phyloP scores from a whole-genome alignment of 2,113 vertebrate species.

The Paramormyrops kingsleyae region DNA sequence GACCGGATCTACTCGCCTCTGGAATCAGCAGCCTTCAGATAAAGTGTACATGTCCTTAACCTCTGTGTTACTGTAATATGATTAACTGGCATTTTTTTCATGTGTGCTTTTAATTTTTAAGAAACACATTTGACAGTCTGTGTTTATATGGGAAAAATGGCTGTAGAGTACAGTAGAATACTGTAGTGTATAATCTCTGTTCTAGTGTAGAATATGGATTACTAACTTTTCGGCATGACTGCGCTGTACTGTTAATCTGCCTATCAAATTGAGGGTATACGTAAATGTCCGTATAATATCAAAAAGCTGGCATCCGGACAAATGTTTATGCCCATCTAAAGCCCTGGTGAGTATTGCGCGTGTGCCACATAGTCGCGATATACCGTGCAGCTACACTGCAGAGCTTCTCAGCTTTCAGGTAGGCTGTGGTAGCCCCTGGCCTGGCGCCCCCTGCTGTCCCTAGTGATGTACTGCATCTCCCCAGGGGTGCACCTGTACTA shows the following conservation, averaged over 20 bases:
- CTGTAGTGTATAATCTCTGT: not conserved
- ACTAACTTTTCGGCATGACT: not conserved
- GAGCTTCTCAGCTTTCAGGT: not conserved
- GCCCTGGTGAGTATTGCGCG: not conserved
- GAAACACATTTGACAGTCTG: not conserved
- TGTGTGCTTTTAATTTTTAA: not conserved
- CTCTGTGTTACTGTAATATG: not conserved
- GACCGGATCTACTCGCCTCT: not conserved
- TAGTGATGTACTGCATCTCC: not conserved
- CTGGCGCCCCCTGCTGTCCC: not conserved
- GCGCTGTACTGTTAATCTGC: not conserved
- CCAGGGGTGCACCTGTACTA: constrained; percentile 95
- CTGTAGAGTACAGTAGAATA: not conserved
- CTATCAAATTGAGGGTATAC: not conserved
- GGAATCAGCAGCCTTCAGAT: not conserved
- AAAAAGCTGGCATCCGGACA: not conserved
- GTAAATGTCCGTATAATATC: not conserved
- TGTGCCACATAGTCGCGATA: not conserved
- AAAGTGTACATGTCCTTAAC: not conserved
- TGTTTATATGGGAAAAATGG: not conserved
- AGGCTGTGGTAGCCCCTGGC: not conserved
- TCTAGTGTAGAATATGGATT: not conserved
- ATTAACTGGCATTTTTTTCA: not conserved
- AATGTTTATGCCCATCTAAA: not conserved
- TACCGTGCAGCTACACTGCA: not conserved